Evolutionary conservation across 2,888 invertebrate genomes (phyloP).

Genomic region (Graphium colonna): DNA sequence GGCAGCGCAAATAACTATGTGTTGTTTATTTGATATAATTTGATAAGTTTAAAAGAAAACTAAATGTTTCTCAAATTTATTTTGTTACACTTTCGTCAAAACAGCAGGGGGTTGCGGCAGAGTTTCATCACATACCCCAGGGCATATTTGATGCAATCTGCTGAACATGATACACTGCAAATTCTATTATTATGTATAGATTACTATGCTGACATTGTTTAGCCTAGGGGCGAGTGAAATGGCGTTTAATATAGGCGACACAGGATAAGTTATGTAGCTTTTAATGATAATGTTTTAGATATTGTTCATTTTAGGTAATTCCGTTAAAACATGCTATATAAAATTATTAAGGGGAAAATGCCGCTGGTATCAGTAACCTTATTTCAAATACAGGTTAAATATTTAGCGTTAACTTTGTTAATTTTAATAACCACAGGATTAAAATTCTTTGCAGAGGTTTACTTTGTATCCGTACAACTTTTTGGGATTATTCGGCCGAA

Average conservation of each 20-base stretch:
- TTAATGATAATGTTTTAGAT: not conserved
- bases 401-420: too few species aligned
- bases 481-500: not conserved
- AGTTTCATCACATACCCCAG: slow-evolving; percentile 41
- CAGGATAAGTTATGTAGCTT: not conserved
- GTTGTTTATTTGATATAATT: too few species aligned
- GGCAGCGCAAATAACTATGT: too few species aligned
- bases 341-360: too few species aligned
- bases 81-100: too few species aligned
- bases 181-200: slow-evolving; percentile 71
- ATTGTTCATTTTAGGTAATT: not conserved
- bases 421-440: not conserved
- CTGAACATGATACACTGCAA: slow-evolving; percentile 67
- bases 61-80: not conserved
- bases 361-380: too few species aligned
- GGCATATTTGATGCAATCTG: slow-evolving; percentile 72
- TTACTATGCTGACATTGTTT: slow-evolving; percentile 28
- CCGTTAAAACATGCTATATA: not conserved
- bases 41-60: too few species aligned
- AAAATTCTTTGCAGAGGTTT: not conserved
- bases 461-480: not conserved
- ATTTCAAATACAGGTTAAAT: too few species aligned
- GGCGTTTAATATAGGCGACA: not conserved
- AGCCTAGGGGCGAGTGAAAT: slow-evolving; percentile 13
- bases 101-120: too few species aligned